Evolutionary conservation across 2,797 vertebrate species (phyloP), one percentile per base, ranked within the genome.

Genomic region (Knipowitschia caucasica): DNA sequence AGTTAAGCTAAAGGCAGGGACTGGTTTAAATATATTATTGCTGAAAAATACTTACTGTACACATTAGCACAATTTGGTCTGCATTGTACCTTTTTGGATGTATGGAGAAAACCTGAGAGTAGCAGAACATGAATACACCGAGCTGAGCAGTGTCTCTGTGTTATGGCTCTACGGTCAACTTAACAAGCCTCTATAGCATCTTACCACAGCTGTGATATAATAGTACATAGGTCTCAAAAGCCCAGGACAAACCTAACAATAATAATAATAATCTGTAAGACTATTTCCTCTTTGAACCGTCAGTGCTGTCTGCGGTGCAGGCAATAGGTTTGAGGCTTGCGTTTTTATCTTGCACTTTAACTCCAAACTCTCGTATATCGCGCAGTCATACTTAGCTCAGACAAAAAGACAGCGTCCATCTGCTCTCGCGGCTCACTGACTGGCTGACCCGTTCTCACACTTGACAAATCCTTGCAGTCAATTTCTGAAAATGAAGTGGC

Each of bases 401-500:
- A 59, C n/a, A n/a, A 24, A 53, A 46, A 47, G 62, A 64, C 51
- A 27, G 63, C 39, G 64, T 44, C 52, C 59, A 42, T 66, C 56
- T 57, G 47, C 60, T 42, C 53, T 44, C 50, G 18, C 61, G n/a
- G 42, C 53, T 62, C 53, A 21, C 69, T 33, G 35, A 58, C 67
- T 59, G 58, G 38, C 56, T 59, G 52, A 68, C 63, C 9, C 18
- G 52, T 71, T 64, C 61, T 69, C 62, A 17, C 50, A 73, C 73
- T 50, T 60, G 58, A 78, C 71, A 74, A 39, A 39, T 51, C 46
- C 60, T 78, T 59, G 56, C 67, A 71, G 81, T 84, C 79, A 75
- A 77, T 86, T 86, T 78, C 69, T 67, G 59, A 73, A 75, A 84
- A 87, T 81, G 45, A 86, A 83, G 77, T 74, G 63, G 58, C 69